Evolutionary conservation across 1,140 invertebrate genomes (phyloP).

Genomic region (Pemphigus obesinymphae): DNA sequence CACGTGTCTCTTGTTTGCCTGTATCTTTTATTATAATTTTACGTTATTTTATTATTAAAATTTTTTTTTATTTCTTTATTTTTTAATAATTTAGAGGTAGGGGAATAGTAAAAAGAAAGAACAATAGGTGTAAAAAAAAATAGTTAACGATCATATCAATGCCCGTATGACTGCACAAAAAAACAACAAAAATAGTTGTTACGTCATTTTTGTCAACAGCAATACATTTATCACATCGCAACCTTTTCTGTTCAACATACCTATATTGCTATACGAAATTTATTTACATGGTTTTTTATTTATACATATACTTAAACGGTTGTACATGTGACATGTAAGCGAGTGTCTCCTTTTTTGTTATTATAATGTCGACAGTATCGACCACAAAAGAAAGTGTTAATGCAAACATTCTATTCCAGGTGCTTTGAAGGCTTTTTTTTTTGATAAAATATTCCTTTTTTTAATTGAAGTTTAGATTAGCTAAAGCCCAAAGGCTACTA

Average conservation of each 20-base stretch:
- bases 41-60: no score
- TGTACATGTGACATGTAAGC: neutral
- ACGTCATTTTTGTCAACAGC: conserved; percentile 8
- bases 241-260: conserved; percentile 11
- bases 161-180: neutral
- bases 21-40: conserved; percentile 20
- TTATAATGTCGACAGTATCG: neutral
- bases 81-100: no score
- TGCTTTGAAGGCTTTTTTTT: neutral
- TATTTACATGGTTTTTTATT: neutral
- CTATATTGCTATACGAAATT: neutral
- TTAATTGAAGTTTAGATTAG: neutral
- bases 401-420: neutral
- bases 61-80: no score
- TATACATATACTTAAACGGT: neutral
- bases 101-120: neutral
- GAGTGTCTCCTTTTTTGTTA: neutral
- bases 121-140: neutral
- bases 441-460: conserved; percentile 10
- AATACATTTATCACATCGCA: neutral
- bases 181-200: neutral
- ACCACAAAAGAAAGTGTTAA: neutral
- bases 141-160: neutral
- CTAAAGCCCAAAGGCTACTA: no score
- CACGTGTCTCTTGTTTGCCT: neutral